Evolutionary conservation across 2,797 vertebrate genomes (phyloP), one percentile per base, ranked within the genome.

Genomic region (Oreochromis mossambicus): DNA sequence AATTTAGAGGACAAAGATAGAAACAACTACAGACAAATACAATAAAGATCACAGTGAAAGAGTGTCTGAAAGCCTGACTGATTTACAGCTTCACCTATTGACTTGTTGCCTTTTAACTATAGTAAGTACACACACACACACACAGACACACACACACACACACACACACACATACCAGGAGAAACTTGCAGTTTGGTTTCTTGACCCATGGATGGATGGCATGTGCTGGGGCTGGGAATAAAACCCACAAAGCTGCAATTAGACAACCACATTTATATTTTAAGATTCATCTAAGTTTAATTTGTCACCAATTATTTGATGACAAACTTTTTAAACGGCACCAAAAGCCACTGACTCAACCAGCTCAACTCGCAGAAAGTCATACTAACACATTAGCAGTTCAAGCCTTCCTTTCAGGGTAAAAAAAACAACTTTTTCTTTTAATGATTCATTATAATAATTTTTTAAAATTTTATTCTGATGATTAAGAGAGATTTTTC

Each of bases 381-480:
- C 61, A 41, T 5, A 14, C 36, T 41, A 41, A 14, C 36, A 21
- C 2, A 0, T 63, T 36, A 36, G 32, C 32, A 63, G 6, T 10
- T 63, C 17, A 19, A 63, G 58, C 58, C 58, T 63, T 0, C 4
- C 19, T 0, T 38, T 13, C 1, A 66, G 11, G 1, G 0, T 36
- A 2, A 32, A 32, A 58, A 58, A 0, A 58, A 2, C 9, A 4
- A 4, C 32, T 36, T 63, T 63, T 63, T 63, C 32, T 63, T 12
- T 36, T 63, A 36, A n/a, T n/a, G 6, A 61, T 0, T 34, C 9
- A 34, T 0, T 61, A 34, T 34, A 6, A 17, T 0, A 1, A 1
- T 1, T 61, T 17, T 58, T 17, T 14, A 6, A 1, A 26, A 1
- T 3, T 4, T n/a, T n/a, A 21, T 66, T 5, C 6, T 8, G 7